These are phyloP conservation scores for Himalopsyche phryganea DNA, from an alignment of 1,140 invertebrate genomes.

Conservation along the genomic window DNA sequence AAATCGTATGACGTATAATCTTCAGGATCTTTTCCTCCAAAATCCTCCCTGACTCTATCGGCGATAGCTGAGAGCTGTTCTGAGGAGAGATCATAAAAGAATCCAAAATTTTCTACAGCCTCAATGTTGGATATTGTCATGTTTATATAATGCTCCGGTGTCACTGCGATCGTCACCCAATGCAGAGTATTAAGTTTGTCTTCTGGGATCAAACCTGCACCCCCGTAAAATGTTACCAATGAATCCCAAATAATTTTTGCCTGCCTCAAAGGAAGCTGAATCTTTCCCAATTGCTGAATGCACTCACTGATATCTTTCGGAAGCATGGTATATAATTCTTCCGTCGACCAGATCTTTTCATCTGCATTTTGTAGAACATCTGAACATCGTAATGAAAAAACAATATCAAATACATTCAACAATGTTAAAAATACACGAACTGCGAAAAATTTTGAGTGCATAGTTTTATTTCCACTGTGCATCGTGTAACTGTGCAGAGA, in stretches of 20 bases:
- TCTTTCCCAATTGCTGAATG: conserved; percentile 39
- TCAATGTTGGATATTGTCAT: conserved; percentile 49
- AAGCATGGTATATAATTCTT: conserved; percentile 38
- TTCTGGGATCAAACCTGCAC: conserved; percentile 43
- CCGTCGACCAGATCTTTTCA: conserved; percentile 30
- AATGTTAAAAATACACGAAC: too few relatives aligned
- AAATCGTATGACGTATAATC: conserved; percentile 53
- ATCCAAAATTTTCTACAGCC: conserved; percentile 49
- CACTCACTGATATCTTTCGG: conserved; percentile 40
- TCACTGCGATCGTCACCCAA: conserved; percentile 47
- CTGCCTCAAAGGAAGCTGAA: conserved; percentile 35
- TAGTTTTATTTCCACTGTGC: too few relatives aligned
- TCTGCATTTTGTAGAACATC: conserved; percentile 37
- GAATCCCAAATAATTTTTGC: conserved; percentile 43
- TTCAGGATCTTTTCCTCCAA: conserved; percentile 49
- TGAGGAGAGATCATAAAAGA: conserved; percentile 43
- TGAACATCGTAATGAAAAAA: conserved; percentile 28
- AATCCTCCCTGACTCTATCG: conserved; percentile 45
- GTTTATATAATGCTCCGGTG: conserved; percentile 45
- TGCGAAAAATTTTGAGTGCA: too few relatives aligned
- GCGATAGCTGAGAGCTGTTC: conserved; percentile 47
- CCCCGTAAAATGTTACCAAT: conserved; percentile 38
- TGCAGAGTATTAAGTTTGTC: conserved; percentile 42
- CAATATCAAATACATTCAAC: too few relatives aligned
- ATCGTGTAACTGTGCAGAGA: too few relatives aligned